Conservation (phyloP, 2,888 invertebrate species). For the Miltochrista miniata region DNA sequence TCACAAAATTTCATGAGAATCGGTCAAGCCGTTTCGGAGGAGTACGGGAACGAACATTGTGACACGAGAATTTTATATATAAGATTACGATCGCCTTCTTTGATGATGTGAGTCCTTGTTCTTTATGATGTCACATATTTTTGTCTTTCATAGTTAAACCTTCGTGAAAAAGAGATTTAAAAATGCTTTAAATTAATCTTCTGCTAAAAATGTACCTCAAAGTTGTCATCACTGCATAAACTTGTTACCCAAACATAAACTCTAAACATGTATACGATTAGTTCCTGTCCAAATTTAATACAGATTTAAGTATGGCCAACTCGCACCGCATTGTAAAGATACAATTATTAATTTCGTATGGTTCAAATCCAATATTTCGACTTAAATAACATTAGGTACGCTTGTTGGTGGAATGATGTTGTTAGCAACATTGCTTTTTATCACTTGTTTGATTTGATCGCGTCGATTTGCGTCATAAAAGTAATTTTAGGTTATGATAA, state of each 20-base stretch:
- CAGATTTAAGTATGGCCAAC: conserved; percentile 39
- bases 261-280: conserved; percentile 24
- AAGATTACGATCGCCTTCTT: no score
- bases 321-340: conserved; percentile 48
- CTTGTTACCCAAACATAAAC: conserved; percentile 28
- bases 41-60: no score
- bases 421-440: conserved; percentile 67
- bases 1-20: no score
- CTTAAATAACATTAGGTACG: conserved; percentile 70
- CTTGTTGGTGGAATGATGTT: conserved; percentile 72
- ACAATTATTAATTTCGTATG: conserved; percentile 80
- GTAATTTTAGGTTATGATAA: conserved; percentile 48
- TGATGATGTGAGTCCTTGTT: no score
- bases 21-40: no score
- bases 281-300: conserved; percentile 30
- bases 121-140: no score
- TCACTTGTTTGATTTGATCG: conserved; percentile 64
- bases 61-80: no score
- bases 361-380: conserved; percentile 70
- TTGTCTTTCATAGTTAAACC: no score
- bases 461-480: conserved; percentile 54
- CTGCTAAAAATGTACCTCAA: conserved; percentile 7
- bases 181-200: no score
- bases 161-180: no score
- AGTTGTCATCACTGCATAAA: conserved; percentile 11